Percentiles rank a stretch among this genome's conserved stretches.
Evolutionary conservation across 2,113 vertebrate species (phyloP).

Genomic region (Megatriorchis doriae): DNA sequence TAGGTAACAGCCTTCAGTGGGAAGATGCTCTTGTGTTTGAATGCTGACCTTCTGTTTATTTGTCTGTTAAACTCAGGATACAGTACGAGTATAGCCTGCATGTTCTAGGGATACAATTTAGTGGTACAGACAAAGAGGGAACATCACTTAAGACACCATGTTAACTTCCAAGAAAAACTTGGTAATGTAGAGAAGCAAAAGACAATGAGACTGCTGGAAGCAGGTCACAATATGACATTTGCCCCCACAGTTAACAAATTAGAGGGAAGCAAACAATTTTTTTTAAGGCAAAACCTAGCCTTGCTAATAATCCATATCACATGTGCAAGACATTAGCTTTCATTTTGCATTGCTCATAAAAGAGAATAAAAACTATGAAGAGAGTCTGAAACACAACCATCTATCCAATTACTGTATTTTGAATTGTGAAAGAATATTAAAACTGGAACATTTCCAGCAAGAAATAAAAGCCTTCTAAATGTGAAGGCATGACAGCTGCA

Average conservation of each 20-base stretch:
- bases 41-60: background rate
- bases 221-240: background rate
- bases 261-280: background rate
- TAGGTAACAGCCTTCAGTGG: background rate
- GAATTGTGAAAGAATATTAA: background rate
- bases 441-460: background rate
- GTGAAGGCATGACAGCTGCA: background rate
- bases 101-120: background rate
- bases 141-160: rapidly evolving
- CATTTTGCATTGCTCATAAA: background rate
- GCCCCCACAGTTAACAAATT: background rate
- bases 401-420: background rate
- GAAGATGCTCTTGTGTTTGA: background rate
- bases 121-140: background rate
- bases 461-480: background rate
- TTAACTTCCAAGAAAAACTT: background rate
- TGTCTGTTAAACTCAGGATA: background rate
- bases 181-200: background rate
- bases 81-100: background rate
- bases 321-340: background rate
- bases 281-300: background rate
- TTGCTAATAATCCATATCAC: background rate
- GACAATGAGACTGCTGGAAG: background rate
- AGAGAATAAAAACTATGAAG: background rate
- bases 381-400: background rate